Conservation (phyloP, 2,113 vertebrate species). For the Anarhynchus alexandrinus region DNA sequence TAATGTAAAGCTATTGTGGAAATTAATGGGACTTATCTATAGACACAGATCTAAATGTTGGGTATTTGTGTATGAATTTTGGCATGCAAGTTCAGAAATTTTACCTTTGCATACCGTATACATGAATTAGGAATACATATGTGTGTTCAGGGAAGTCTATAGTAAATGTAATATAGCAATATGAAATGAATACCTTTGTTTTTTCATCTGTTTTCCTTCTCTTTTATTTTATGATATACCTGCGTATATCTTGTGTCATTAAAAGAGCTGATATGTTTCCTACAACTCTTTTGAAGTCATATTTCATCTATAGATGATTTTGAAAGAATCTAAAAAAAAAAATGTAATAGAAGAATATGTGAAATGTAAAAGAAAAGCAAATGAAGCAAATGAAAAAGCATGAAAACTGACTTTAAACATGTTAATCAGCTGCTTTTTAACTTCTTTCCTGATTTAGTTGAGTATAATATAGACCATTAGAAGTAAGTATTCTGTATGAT, state of each 20-base stretch:
- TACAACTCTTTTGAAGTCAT: neutral
- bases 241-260: neutral
- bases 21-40: neutral
- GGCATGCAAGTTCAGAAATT: neutral
- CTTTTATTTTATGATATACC: neutral
- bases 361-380: neutral
- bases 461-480: neutral
- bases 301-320: neutral
- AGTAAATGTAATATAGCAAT: neutral
- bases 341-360: neutral
- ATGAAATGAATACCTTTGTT: neutral
- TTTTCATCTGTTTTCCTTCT: neutral
- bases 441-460: neutral
- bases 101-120: neutral
- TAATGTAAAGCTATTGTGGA: neutral
- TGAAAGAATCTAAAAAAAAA: neutral
- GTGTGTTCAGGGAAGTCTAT: neutral
- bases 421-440: neutral
- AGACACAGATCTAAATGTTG: neutral
- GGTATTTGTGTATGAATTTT: neutral
- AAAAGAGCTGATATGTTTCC: neutral
- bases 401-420: neutral
- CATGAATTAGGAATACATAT: neutral
- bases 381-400: neutral
- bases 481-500: neutral